phyloP scores from a whole-genome alignment of 2,113 vertebrate species.

The Picathartes gymnocephalus region DNA sequence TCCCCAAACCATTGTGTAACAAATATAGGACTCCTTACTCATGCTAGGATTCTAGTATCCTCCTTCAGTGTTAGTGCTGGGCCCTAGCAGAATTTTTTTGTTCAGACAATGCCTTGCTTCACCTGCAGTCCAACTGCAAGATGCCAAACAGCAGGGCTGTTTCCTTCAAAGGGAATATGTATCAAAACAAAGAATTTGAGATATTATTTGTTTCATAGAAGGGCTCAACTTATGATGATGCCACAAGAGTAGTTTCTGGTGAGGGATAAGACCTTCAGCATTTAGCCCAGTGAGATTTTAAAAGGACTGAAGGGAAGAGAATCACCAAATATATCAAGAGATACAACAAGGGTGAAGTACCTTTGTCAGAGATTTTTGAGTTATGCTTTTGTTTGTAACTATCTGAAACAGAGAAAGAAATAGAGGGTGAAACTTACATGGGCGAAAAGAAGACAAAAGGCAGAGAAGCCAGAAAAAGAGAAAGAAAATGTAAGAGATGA shows the following conservation, averaged over 20 bases:
- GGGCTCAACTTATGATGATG: not conserved
- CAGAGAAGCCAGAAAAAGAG: slow-evolving; percentile 8
- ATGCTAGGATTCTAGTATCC: not conserved
- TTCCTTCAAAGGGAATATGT: not conserved
- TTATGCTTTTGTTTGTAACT: slow-evolving; percentile 88
- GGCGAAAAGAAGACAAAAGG: slow-evolving; percentile 13
- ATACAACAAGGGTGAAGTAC: slow-evolving; percentile 73
- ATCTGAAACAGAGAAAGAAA: slow-evolving; percentile 81
- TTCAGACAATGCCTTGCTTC: not conserved
- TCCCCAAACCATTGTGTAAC: not conserved
- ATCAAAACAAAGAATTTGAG: not conserved
- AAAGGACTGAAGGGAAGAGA: slow-evolving; percentile 23
- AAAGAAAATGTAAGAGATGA: slow-evolving; percentile 1
- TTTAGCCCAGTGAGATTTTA: not conserved
- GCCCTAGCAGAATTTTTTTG: not conserved
- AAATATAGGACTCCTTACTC: not conserved
- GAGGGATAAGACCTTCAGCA: not conserved
- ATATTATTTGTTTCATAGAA: not conserved
- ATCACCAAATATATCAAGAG: slow-evolving; percentile 51
- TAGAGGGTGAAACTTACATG: slow-evolving; percentile 53
- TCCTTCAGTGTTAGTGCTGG: not conserved
- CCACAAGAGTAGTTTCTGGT: not conserved
- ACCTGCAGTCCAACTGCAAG: not conserved
- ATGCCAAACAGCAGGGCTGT: not conserved
- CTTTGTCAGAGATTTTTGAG: slow-evolving; percentile 79